phyloP scores from a whole-genome alignment of 1,140 invertebrate species.

The Trachymyrmex cornetzi region DNA sequence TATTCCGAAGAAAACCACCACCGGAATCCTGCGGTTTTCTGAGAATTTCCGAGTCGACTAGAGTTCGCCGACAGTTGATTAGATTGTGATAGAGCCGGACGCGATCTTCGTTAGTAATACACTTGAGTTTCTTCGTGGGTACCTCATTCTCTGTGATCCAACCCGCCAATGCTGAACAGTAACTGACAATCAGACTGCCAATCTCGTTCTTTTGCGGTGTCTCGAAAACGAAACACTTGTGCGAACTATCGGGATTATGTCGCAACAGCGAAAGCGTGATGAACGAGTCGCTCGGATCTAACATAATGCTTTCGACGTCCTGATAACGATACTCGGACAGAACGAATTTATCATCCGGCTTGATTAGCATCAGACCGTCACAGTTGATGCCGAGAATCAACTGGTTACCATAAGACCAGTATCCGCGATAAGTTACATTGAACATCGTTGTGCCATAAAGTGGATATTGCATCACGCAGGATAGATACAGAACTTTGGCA shows the following conservation, averaged over 20 bases:
- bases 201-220: conserved; percentile 96
- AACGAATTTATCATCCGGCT: conserved; percentile 96
- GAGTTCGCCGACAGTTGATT: conserved; percentile 91
- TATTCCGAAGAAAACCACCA: conserved; percentile 94
- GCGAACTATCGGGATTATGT: conserved; percentile 89
- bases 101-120: conserved; percentile 94
- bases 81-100: conserved; percentile 93
- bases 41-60: conserved; percentile 94
- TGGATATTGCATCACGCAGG: conserved; percentile 98
- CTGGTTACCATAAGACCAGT: conserved; percentile 94
- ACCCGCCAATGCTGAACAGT: conserved; percentile 93
- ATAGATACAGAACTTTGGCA: conserved; percentile 97
- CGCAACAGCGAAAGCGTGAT: conserved; percentile 93
- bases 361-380: conserved; percentile 95
- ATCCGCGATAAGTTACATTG: conserved; percentile 95
- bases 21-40: conserved; percentile 93
- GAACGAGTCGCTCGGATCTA: conserved; percentile 97
- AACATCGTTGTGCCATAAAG: conserved; percentile 98
- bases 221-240: conserved; percentile 97
- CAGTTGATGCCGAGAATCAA: conserved; percentile 95
- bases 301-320: conserved; percentile 95
- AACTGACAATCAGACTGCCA: conserved; percentile 96
- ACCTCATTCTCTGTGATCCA: conserved; percentile 95
- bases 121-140: conserved; percentile 89
- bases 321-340: conserved; percentile 95